These are phyloP conservation scores for Bettongia penicillata DNA, from an alignment of 2,113 vertebrate genomes.

Conservation along the genomic window DNA sequence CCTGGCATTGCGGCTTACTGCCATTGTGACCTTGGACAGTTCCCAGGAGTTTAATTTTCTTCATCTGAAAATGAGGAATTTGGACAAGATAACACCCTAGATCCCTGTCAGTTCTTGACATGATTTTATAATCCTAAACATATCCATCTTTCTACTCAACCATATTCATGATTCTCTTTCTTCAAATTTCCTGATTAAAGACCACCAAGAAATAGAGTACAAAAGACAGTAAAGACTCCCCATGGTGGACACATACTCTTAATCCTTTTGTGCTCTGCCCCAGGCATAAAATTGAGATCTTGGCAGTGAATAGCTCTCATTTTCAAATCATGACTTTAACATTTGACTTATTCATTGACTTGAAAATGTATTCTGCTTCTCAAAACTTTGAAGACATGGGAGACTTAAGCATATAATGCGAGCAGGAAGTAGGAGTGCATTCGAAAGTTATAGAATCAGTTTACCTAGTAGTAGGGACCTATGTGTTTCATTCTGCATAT, in stretches of 20 bases:
- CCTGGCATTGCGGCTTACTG: neutral
- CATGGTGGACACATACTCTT: neutral
- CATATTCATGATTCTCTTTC: neutral
- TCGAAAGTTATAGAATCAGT: neutral
- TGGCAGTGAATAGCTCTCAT: neutral
- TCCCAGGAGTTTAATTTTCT: neutral
- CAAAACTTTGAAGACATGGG: neutral
- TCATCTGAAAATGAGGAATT: neutral
- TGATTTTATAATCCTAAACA: neutral
- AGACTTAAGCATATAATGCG: neutral
- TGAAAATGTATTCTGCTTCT: neutral
- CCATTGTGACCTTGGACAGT: neutral
- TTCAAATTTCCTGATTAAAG: neutral
- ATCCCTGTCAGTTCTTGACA: neutral
- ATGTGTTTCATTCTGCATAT: neutral
- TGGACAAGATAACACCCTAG: neutral
- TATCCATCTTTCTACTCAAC: neutral
- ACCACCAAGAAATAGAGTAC: neutral
- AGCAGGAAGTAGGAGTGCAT: neutral
- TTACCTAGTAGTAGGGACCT: neutral
- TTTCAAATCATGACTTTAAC: neutral
- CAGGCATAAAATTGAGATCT: neutral
- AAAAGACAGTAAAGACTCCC: neutral
- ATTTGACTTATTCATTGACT: constrained; percentile 10
- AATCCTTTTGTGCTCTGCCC: neutral